Evolutionary conservation across 1,140 invertebrate species (phyloP).

Genomic region (Tetranychus urticae): DNA sequence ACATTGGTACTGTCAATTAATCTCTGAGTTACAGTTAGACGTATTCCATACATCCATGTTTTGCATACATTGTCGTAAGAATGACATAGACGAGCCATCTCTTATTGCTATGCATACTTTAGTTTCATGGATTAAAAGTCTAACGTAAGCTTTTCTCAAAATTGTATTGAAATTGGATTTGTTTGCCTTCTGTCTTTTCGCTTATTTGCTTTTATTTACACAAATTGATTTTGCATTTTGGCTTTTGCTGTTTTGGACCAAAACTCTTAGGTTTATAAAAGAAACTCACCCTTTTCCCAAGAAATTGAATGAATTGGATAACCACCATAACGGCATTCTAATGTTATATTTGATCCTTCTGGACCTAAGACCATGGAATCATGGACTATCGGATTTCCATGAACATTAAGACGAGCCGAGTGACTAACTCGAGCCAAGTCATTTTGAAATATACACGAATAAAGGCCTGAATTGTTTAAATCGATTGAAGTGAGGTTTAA

Average conservation of each 20-base stretch:
- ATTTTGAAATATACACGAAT: neutral
- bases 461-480: neutral
- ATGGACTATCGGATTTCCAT: neutral
- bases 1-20: constrained; percentile 97
- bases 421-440: neutral
- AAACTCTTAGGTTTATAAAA: neutral
- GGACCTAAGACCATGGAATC: neutral
- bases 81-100: constrained; percentile 93
- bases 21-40: constrained; percentile 77
- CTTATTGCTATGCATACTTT: constrained; percentile 51
- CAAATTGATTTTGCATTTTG: neutral
- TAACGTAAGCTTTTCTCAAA: neutral
- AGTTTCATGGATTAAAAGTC: constrained; percentile 11
- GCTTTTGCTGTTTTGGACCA: neutral
- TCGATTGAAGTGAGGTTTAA: neutral
- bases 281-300: neutral
- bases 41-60: constrained; percentile 89
- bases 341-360: neutral
- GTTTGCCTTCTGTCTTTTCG: neutral
- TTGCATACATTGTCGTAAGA: constrained; percentile 79
- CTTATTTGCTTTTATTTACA: neutral
- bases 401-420: neutral
- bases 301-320: neutral
- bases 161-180: no score
- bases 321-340: neutral